phyloP scores from a whole-genome alignment of 1,140 invertebrate species.

The Scaptomyza pallida region DNA sequence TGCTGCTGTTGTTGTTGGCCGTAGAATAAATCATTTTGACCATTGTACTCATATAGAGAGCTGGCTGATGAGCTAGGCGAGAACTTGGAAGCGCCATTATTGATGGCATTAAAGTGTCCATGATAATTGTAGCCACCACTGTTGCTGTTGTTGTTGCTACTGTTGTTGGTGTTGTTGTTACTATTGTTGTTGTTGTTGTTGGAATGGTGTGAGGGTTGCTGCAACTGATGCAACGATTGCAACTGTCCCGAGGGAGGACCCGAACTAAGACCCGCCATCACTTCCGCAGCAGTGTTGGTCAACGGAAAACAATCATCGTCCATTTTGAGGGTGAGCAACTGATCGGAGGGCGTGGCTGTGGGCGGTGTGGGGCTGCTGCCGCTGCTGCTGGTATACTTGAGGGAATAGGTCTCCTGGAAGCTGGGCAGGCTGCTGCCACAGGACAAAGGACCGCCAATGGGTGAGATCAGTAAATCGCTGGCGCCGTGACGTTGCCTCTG shows the following conservation, averaged over 20 bases:
- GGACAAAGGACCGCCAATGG: constrained; percentile 67
- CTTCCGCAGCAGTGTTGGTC: constrained; percentile 85
- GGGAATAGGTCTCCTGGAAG: constrained; percentile 94
- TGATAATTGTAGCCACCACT: constrained; percentile 71
- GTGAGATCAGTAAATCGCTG: constrained; percentile 69
- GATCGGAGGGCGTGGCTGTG: constrained; percentile 65
- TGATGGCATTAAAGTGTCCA: constrained; percentile 75
- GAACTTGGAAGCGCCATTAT: constrained; percentile 65
- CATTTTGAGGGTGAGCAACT: constrained; percentile 88
- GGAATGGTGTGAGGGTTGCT: constrained; percentile 43
- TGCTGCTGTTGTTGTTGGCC: constrained; percentile 53
- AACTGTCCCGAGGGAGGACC: constrained; percentile 41
- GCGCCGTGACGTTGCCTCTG: constrained; percentile 34
- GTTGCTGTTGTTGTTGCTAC: constrained; percentile 40
- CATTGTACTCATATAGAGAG: constrained; percentile 68
- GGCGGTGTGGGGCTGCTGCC: constrained; percentile 60
- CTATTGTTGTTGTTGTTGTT: constrained; percentile 44
- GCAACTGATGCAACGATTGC: constrained; percentile 65
- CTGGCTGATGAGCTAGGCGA: constrained; percentile 74
- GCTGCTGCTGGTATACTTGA: constrained; percentile 85
- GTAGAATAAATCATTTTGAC: constrained; percentile 54
- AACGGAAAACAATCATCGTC: constrained; percentile 90
- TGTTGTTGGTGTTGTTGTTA: constrained; percentile 25
- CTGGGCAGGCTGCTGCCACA: no score
- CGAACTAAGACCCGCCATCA: constrained; percentile 71